These are phyloP conservation scores for Brenthis hecate DNA, from an alignment of 2,888 invertebrate genomes.

Conservation along the genomic window DNA sequence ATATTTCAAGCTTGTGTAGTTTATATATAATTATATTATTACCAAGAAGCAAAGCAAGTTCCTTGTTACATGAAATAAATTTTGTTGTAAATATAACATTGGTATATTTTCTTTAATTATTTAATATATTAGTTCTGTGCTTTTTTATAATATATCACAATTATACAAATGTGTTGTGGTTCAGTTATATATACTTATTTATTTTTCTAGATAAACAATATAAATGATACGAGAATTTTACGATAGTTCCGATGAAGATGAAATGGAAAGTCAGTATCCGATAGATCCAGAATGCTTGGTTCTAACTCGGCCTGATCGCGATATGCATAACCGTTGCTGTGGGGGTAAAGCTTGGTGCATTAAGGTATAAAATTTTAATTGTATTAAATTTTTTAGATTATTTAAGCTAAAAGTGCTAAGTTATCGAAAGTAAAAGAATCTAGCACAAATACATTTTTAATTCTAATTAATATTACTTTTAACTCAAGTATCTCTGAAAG, in stretches of 20 bases:
- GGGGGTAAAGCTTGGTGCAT: conserved; percentile 94
- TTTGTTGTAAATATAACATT: no score
- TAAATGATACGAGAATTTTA: conserved; percentile 76
- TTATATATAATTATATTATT: no score
- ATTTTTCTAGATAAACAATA: conserved; percentile 37
- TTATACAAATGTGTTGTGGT: no score
- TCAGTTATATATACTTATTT: neutral
- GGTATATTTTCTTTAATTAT: no score
- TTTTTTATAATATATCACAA: no score
- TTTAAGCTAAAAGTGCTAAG: neutral
- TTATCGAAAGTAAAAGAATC: neutral
- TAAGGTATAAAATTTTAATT: conserved; percentile 72
- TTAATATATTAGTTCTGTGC: no score
- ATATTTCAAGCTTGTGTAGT: no score
- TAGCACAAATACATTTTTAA: no score
- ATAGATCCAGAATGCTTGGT: conserved; percentile 69
- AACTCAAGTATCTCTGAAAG: no score
- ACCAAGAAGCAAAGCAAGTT: no score
- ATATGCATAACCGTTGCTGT: conserved; percentile 93
- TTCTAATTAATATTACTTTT: no score
- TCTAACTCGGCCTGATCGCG: conserved; percentile 70
- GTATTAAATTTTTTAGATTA: neutral
- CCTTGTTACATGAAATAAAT: no score
- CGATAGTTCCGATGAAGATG: conserved; percentile 75
- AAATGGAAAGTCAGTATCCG: conserved; percentile 71